A percentile compares a stretch with the other conserved stretches of the same genome.
phyloP scores from a whole-genome alignment of 2,113 vertebrate species.

The Amphiprion percula region DNA sequence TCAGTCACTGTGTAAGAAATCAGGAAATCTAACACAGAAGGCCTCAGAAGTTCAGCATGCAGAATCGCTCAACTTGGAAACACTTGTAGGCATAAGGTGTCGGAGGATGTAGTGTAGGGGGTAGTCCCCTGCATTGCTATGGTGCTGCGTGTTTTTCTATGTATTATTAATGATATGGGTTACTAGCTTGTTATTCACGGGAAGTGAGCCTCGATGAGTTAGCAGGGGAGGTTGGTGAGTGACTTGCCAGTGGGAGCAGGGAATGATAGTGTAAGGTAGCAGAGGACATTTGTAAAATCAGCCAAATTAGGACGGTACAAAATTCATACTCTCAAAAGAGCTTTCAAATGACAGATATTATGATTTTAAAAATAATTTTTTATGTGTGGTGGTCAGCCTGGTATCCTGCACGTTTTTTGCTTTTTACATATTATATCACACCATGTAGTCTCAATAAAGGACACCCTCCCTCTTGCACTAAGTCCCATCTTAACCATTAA shows the following conservation, averaged over 20 bases:
- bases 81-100: conserved; percentile 9
- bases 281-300: not conserved
- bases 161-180: conserved; percentile 57
- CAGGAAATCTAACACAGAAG: conserved; percentile 49
- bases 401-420: too few relatives aligned
- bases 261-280: not conserved
- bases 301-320: conserved; percentile 1
- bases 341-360: conserved; percentile 8
- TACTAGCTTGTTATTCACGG: conserved; percentile 55
- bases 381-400: not conserved
- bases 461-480: too few relatives aligned
- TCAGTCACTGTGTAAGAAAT: conserved; percentile 62
- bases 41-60: conserved; percentile 47
- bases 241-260: conserved; percentile 8
- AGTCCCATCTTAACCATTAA: too few relatives aligned
- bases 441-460: too few relatives aligned
- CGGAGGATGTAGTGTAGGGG: not conserved
- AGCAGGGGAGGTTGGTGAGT: conserved; percentile 7
- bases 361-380: not conserved
- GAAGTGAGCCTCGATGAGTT: conserved; percentile 47
- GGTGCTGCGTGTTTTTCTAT: conserved; percentile 31
- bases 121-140: not conserved
- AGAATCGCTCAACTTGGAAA: conserved; percentile 40
- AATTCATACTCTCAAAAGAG: not conserved
- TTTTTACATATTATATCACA: too few relatives aligned